Base-by-base conservation (phyloP, 2,888 invertebrate genomes). In the Cybosia mesomella region DNA sequence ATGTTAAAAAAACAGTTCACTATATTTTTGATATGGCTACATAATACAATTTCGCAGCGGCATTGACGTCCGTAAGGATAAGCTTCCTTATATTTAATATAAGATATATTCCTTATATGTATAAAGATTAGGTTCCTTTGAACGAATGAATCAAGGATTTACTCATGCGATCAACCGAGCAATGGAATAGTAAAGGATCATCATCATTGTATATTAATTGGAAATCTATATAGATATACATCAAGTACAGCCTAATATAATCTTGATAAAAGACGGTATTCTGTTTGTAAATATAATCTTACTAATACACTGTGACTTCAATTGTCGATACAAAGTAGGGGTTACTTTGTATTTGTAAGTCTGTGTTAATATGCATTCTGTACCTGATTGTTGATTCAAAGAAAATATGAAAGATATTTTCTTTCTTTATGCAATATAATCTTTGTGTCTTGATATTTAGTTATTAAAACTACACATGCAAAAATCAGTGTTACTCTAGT, bases 81-180 rank as follows among this genome's bases (percentile, higher is more conserved):
- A 49, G 49, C 49, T 49, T 22, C 36, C 36, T 39, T 22, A 39
- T n/a, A n/a, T n/a, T n/a, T n/a, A n/a, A n/a, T n/a, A n/a, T n/a
- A n/a, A n/a, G n/a, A n/a, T n/a, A n/a, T n/a, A n/a, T n/a, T n/a
- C n/a, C n/a, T n/a, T n/a, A n/a, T n/a, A n/a, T 10, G 39, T 15
- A 59, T 22, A 59, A 15, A 39, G 22, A 22, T 39, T 15, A 59
- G 22, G 8, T 59, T 59, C 59, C 22, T 39, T 59, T 59, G 36
- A 39, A 18, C 39, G 22, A 39, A 59, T 59, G 4, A 39, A 59
- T 13, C 9, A 9, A 9, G 22, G 39, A 39, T 18, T 39, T 39
- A 59, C 15, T 59, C 49, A n/a, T 49, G n/a, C 15, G 36, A 59
- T 39, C 8, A 59, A 36, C 21, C 59, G 15, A 59, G 36, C 0